These are phyloP conservation scores for Xanthorhoe spadicearia DNA, from an alignment of 2,888 invertebrate genomes.

Conservation along the genomic window DNA sequence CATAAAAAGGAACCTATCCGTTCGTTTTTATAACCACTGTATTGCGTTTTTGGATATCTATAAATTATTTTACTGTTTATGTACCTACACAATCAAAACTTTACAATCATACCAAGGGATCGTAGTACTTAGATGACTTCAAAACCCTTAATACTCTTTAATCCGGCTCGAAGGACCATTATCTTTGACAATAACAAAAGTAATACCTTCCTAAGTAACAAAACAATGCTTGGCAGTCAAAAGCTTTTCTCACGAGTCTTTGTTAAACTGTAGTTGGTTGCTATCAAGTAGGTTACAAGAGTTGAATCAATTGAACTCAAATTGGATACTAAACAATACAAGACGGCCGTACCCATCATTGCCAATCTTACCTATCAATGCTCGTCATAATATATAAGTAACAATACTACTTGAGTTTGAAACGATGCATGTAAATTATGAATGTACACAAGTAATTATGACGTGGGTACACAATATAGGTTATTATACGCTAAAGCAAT, in stretches of 20 bases:
- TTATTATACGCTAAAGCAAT: conserved; percentile 46
- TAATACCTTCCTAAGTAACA: neutral
- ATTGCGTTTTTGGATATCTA: no score
- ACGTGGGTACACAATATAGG: conserved; percentile 21
- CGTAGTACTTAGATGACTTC: neutral
- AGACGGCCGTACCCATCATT: neutral
- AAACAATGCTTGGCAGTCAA: neutral
- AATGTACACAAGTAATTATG: conserved; percentile 29
- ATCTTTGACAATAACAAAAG: neutral
- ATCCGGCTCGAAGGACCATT: conserved; percentile 16
- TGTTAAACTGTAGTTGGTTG: conserved; percentile 14
- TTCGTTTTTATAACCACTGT: no score
- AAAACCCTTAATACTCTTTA: neutral
- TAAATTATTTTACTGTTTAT: no score
- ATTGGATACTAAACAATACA: conserved; percentile 14
- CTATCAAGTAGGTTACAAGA: neutral
- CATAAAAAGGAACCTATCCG: no score
- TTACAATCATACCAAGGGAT: neutral
- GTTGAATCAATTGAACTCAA: conserved; percentile 14
- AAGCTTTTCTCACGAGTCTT: conserved; percentile 6
- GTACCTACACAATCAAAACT: neutral
- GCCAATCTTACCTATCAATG: conserved; percentile 4
- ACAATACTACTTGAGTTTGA: neutral
- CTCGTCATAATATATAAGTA: neutral
- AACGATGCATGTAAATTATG: conserved; percentile 15